A percentile compares a stretch with the other conserved stretches of the same genome.
phyloP scores from a whole-genome alignment of 1,140 invertebrate genomes.

The Triops cancriformis region DNA sequence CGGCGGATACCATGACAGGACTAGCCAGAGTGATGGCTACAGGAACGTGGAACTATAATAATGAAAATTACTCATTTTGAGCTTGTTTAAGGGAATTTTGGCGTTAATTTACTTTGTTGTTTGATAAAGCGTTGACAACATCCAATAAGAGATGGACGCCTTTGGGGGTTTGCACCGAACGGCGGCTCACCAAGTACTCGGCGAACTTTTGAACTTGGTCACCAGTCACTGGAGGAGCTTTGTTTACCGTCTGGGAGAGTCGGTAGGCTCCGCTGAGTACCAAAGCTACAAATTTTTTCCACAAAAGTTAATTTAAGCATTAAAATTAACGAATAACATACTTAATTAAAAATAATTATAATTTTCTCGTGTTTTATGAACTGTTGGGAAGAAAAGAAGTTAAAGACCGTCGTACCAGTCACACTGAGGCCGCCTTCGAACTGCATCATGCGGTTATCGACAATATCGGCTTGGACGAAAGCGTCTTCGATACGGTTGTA shows the following conservation, averaged over 20 bases:
- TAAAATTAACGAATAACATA: no score
- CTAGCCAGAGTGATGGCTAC: conserved; percentile 68
- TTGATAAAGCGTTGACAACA: conserved; percentile 59
- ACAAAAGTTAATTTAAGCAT: no score
- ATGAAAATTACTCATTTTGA: conserved; percentile 27
- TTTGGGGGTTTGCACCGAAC: conserved; percentile 75
- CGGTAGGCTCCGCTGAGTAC: conserved; percentile 65
- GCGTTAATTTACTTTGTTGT: conserved; percentile 47
- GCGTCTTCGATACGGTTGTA: conserved; percentile 79
- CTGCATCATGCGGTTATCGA: conserved; percentile 75
- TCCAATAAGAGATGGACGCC: conserved; percentile 70
- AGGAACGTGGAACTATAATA: conserved; percentile 51
- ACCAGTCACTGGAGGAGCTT: conserved; percentile 57
- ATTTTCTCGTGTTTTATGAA: no score
- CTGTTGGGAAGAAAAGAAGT: not conserved
- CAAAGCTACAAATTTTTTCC: conserved; percentile 49
- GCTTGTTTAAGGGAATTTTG: not conserved
- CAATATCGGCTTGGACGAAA: conserved; percentile 79
- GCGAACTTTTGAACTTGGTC: conserved; percentile 82
- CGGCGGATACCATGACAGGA: conserved; percentile 57
- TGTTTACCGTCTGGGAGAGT: conserved; percentile 57
- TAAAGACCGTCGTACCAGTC: conserved; percentile 39
- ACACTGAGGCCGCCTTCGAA: conserved; percentile 81
- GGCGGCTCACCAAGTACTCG: conserved; percentile 82
- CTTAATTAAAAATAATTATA: no score